phyloP scores from a whole-genome alignment of 1,140 invertebrate genomes.

The Sinonovacula constricta region DNA sequence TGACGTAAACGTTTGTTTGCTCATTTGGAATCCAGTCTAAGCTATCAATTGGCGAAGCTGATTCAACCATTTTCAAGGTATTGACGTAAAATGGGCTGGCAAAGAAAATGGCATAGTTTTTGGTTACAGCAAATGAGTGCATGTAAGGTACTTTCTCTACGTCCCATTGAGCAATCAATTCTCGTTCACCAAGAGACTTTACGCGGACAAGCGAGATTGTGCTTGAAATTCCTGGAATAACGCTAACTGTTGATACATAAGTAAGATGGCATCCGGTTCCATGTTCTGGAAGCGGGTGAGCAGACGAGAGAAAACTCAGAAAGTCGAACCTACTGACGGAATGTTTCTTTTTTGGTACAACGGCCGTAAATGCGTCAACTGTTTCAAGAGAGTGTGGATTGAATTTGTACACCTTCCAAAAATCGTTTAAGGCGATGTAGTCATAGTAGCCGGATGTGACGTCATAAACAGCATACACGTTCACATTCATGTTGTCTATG shows the following conservation, averaged over 20 bases:
- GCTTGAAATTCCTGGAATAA: conserved; percentile 53
- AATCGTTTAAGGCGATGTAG: conserved; percentile 69
- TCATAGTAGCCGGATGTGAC: conserved; percentile 31
- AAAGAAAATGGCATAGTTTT: conserved; percentile 68
- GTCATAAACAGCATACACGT: conserved; percentile 61
- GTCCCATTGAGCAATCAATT: conserved; percentile 61
- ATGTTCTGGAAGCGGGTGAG: conserved; percentile 68
- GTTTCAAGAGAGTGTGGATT: conserved; percentile 57
- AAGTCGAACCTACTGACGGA: conserved; percentile 38
- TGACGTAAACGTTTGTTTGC: conserved; percentile 58
- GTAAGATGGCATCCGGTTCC: conserved; percentile 62
- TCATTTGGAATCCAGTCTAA: conserved; percentile 63
- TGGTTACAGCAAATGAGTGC: conserved; percentile 72
- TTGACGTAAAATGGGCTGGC: conserved; percentile 69
- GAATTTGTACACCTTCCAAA: conserved; percentile 72
- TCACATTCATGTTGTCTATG: conserved; percentile 75
- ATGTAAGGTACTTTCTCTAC: conserved; percentile 70
- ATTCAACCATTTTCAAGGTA: conserved; percentile 57
- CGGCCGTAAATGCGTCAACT: conserved; percentile 40
- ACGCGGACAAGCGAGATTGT: conserved; percentile 64
- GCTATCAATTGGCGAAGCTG: conserved; percentile 60
- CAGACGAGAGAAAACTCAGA: conserved; percentile 65
- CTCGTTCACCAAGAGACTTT: conserved; percentile 55
- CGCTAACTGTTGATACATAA: conserved; percentile 62
- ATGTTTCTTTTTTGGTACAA: not conserved